Conservation (phyloP, 2,113 vertebrate species). For the Parotia lawesii region DNA sequence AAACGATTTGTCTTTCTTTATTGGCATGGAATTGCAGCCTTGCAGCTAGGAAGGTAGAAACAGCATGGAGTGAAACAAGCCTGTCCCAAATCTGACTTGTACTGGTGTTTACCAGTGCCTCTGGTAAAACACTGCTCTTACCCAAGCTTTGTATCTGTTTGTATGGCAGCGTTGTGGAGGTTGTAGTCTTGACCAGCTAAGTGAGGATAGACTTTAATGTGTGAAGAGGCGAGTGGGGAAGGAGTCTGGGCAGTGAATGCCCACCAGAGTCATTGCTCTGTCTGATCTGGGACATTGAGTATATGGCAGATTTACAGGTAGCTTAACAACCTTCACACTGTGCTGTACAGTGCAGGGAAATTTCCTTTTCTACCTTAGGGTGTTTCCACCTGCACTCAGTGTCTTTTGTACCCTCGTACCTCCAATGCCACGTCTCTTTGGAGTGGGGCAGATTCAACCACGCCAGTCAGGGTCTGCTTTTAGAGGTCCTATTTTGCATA, state of each 20-base stretch:
- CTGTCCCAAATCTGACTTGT: background rate
- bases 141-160: background rate
- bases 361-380: background rate
- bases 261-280: background rate
- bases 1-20: background rate
- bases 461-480: background rate
- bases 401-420: background rate
- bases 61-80: background rate
- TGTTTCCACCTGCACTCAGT: background rate
- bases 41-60: background rate
- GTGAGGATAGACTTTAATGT: background rate
- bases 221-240: background rate
- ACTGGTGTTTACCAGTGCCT: background rate
- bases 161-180: background rate
- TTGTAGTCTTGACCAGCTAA: background rate
- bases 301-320: background rate
- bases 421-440: rapidly evolving
- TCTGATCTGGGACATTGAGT: background rate
- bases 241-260: background rate
- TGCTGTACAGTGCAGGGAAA: background rate
- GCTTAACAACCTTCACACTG: background rate
- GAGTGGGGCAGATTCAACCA: background rate
- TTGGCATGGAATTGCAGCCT: background rate
- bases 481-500: background rate
- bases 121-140: background rate